Percentiles rank a stretch among this genome's conserved stretches.
phyloP scores from a whole-genome alignment of 2,113 vertebrate genomes.

The Prolemur simus region DNA sequence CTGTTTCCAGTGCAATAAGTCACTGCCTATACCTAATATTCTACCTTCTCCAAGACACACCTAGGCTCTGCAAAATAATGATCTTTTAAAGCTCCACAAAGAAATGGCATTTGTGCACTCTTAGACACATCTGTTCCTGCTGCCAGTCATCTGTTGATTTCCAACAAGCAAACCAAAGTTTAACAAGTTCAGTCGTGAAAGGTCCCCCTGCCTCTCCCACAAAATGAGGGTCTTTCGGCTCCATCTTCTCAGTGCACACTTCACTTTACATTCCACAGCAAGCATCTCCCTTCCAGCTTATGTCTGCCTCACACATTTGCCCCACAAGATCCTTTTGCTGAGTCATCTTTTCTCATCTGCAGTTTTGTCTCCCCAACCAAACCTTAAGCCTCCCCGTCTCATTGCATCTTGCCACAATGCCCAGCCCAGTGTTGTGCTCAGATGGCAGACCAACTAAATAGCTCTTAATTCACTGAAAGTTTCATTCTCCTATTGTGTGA shows the following conservation, averaged over 20 bases:
- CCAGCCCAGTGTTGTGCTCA: background rate
- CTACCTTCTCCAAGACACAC: background rate
- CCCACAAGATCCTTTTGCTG: background rate
- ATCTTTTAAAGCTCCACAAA: background rate
- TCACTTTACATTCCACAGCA: background rate
- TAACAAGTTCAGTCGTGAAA: background rate
- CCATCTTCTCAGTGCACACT: background rate
- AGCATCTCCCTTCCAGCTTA: background rate
- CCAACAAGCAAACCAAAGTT: background rate
- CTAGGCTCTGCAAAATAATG: background rate
- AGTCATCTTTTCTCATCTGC: background rate
- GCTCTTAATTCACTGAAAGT: slow-evolving; percentile 1
- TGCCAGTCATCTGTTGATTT: background rate
- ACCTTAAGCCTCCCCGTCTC: background rate
- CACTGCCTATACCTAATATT: background rate
- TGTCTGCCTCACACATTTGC: background rate
- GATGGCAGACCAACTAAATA: background rate
- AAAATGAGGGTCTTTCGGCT: background rate
- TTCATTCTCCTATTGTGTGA: background rate
- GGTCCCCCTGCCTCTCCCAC: background rate
- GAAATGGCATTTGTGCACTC: background rate
- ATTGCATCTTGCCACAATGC: background rate
- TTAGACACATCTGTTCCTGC: background rate
- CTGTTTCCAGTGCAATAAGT: background rate
- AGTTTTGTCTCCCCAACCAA: background rate